phyloP scores from a whole-genome alignment of 2,888 invertebrate species.

The Pyrrhia umbra region DNA sequence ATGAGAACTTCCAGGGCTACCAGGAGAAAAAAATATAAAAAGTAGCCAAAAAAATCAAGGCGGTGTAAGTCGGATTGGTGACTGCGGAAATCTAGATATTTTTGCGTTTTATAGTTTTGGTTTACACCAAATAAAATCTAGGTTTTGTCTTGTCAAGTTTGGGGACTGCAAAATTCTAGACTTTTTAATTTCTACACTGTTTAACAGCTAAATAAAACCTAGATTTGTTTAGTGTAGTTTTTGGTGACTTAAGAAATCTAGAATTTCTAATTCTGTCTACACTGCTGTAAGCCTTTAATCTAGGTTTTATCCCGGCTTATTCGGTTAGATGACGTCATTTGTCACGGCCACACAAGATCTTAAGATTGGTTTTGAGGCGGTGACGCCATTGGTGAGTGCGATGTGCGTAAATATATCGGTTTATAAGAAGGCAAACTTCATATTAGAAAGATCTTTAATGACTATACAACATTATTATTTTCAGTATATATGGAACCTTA shows the following conservation, averaged over 20 bases:
- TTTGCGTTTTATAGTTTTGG: no score
- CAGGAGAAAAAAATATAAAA: slow-evolving; percentile 16
- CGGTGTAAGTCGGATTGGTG: no score
- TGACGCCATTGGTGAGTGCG: not conserved
- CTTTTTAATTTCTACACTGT: no score
- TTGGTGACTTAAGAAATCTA: not conserved
- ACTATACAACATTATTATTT: not conserved
- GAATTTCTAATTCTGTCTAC: not conserved
- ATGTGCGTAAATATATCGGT: not conserved
- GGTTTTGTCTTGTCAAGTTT: not conserved
- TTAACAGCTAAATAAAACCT: not conserved
- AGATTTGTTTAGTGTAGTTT: not conserved
- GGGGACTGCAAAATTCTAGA: no score
- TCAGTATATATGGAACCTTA: no score
- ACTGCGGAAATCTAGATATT: no score
- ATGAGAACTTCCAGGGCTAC: slow-evolving; percentile 53
- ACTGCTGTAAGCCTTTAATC: not conserved
- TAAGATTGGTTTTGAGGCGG: not conserved
- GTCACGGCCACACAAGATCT: not conserved
- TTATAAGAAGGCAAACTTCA: no score
- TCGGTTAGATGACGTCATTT: not conserved
- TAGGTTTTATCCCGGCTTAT: not conserved
- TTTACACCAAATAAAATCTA: not conserved
- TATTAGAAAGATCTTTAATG: no score
- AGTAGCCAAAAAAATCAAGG: no score